Conservation (phyloP, 1,140 invertebrate genomes). For the Drosophila mojavensis region DNA sequence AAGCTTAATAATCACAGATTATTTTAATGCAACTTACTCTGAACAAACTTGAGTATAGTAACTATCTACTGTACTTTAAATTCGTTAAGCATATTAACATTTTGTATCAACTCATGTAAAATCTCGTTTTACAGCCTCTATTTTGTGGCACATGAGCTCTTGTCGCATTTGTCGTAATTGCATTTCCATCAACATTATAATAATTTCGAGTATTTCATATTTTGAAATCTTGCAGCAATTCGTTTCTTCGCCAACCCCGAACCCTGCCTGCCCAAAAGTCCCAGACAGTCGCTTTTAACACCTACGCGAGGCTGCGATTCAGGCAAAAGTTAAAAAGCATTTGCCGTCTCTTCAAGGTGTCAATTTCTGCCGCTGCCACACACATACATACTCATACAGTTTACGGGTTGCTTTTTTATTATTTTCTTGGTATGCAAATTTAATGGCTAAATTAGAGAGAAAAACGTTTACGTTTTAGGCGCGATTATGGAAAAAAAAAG, state of each 20-base stretch:
- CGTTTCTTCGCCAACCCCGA: not conserved
- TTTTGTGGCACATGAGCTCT: not conserved
- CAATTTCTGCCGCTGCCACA: slow-evolving; percentile 69
- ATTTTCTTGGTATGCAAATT: slow-evolving; percentile 72
- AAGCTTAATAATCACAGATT: no score
- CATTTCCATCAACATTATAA: slow-evolving; percentile 13
- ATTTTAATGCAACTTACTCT: no score
- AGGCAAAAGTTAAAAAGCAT: slow-evolving; percentile 44
- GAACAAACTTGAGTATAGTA: no score
- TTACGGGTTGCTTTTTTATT: not conserved
- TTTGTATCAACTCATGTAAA: no score
- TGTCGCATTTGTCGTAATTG: not conserved
- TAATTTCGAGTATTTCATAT: slow-evolving; percentile 28
- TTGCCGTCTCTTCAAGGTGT: slow-evolving; percentile 64
- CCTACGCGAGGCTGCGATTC: slow-evolving; percentile 61
- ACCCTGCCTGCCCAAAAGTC: slow-evolving; percentile 17
- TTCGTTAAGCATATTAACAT: no score
- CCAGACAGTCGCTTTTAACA: slow-evolving; percentile 71
- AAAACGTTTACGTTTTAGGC: slow-evolving; percentile 52
- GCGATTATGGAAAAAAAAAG: slow-evolving; percentile 53
- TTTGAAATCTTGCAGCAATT: slow-evolving; percentile 15
- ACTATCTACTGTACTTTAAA: no score
- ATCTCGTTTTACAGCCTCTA: no score
- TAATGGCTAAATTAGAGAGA: slow-evolving; percentile 81
- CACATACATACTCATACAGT: slow-evolving; percentile 39